Base-by-base conservation (phyloP, 2,113 vertebrate species). In the Sinocyclocheilus anshuiensis region DNA sequence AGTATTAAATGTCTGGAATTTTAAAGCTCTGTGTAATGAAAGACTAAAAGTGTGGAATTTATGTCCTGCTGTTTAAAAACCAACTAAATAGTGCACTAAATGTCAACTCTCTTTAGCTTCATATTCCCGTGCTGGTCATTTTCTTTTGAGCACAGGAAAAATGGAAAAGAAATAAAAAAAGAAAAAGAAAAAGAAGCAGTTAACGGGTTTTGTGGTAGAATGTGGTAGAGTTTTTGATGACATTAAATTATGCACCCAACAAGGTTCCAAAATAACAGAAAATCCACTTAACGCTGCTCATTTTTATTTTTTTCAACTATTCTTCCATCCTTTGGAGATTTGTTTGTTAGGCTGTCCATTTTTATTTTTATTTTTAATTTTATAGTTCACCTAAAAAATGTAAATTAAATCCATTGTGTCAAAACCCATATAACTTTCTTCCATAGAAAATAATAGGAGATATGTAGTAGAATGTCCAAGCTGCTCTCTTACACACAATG, bases 91-190 rank as follows among this genome's bases (percentile, higher is more conserved):
- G 65, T 11, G 74, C 87, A 87, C 88, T 89, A 94, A 94, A 94
- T 93, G 93, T 92, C 93, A 93, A 86, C 86, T 90, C 90, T 86
- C 88, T 89, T 91, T 86, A 87, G 71, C 91, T 89, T 93, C 86
- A 88, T 91, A 86, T n/a, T 53, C 26, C 55, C 20, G 0, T 50
- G 90, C 84, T 4, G 57, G 61, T 89, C 90, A 92, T 92, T 93
- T 86, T 90, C 81, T 84, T 90, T 72, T 50, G 22, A 59, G 85
- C 69, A 42, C 80, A 87, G 75, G 77, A 76, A 88, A 91, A 91
- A 84, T 86, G 77, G 81, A 86, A 81, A 84, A 81, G 86, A 91
- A 91, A 86, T 86, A 84, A 63, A 72, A 29, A 76, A 57, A 4
- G 20, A n/a, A 9, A 9, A 11, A 71, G 5, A 26, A 29, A 67